Conservation (phyloP, 2,797 vertebrate species). For the Tolypeutes matacus region DNA sequence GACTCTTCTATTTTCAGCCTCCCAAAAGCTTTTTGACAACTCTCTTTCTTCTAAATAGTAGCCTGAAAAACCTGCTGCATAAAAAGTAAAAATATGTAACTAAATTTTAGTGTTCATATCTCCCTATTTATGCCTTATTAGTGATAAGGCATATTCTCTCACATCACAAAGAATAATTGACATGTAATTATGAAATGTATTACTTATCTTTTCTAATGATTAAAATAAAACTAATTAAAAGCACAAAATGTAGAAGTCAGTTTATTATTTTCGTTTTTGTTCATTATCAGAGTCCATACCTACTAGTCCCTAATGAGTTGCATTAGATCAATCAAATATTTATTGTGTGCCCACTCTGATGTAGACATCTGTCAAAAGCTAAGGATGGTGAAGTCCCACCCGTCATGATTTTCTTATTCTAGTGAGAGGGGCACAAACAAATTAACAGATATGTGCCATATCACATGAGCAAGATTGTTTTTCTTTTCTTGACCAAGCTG, state of each 20-base stretch:
- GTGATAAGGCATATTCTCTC: background rate
- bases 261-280: background rate
- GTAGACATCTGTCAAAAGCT: background rate
- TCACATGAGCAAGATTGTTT: no score
- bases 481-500: no score
- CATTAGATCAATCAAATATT: background rate
- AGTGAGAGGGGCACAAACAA: background rate
- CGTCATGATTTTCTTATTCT: background rate
- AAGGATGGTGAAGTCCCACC: background rate
- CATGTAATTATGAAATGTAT: slow-evolving; percentile 7
- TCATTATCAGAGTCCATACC: background rate
- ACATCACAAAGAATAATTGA: background rate
- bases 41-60: background rate
- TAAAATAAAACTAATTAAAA: slow-evolving; percentile 25
- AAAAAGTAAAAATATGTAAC: background rate
- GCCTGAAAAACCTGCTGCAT: background rate
- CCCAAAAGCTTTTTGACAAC: background rate
- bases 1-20: background rate
- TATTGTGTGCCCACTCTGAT: background rate
- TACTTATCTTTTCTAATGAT: slow-evolving; percentile 30
- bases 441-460: background rate
- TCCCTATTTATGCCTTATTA: background rate
- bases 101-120: background rate
- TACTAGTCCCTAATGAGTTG: background rate
- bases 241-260: background rate